Evolutionary conservation across 2,113 vertebrate genomes (phyloP), one percentile per base, ranked within the genome.

Genomic region (Dipodomys ordii): DNA sequence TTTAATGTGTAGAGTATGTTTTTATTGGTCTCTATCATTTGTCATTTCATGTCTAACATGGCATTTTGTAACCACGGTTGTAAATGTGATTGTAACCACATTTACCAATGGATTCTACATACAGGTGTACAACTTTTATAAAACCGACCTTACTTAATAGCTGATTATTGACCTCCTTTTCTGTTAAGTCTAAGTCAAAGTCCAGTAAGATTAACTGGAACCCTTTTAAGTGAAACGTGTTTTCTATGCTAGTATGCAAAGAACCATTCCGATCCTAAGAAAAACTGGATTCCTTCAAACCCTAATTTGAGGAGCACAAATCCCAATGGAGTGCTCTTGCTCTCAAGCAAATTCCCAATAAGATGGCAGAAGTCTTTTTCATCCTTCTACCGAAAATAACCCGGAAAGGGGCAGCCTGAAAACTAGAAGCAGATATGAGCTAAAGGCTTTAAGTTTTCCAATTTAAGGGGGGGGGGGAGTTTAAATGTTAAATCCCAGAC

Each of bases 271-370:
- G 27, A 84, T 86, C 28, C 49, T 82, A 74, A 73, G 53, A 82
- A 93, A 87, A 57, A 27, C 53, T 71, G 22, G 69, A 84, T 39
- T 72, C 44, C 35, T 96, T 57, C 53, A 57, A 44, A 84, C n/a
- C 53, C 87, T 87, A 90, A 81, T 69, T 35, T 27, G 23, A 76
- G 65, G 10, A 39, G 71, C 57, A 85, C 69, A 94, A 85, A 86
- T 65, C 53, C 18, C 83, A 80, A 12, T 28, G 80, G 76, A 67
- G 65, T 57, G 57, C 12, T 72, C 28, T n/a, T 60, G 73, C 22
- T 90, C 65, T 64, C 87, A 94, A 71, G 19, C 49, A 83, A 85
- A 84, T 35, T 35, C 35, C 78, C 64, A 35, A 49, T 44, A 44
- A 60, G 81, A 32, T 7, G 44, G 6, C 64, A 77, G 10, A 82